Percentiles rank a stretch among this genome's conserved stretches.
Evolutionary conservation across 2,888 invertebrate genomes (phyloP).

Genomic region (Proisotoma minuta): DNA sequence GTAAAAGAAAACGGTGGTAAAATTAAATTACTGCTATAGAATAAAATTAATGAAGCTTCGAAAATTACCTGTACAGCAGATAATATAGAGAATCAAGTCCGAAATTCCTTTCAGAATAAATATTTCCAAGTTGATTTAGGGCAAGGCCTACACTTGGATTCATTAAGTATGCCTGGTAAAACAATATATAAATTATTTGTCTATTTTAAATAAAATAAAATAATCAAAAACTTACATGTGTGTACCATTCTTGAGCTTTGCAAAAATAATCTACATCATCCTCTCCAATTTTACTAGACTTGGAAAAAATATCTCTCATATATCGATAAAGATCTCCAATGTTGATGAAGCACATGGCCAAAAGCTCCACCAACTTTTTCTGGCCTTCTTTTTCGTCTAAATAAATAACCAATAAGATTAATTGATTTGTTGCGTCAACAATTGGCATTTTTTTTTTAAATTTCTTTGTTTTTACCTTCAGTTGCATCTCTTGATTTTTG

Average conservation of each 20-base stretch:
- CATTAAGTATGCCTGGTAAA: slow-evolving; percentile 37
- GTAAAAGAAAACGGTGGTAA: not conserved
- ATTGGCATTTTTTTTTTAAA: not conserved
- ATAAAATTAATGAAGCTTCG: not conserved
- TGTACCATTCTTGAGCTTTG: slow-evolving; percentile 39
- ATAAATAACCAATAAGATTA: no score
- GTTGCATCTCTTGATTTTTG: slow-evolving; percentile 1
- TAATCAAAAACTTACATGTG: slow-evolving; percentile 21
- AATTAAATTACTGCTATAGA: not conserved
- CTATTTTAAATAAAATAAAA: not conserved
- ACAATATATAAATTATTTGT: not conserved
- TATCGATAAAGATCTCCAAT: slow-evolving; percentile 44
- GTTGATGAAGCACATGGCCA: slow-evolving; percentile 38
- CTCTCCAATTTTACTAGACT: not conserved
- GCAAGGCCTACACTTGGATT: slow-evolving; percentile 38
- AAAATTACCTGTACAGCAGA: slow-evolving; percentile 39
- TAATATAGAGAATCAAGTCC: slow-evolving; percentile 41
- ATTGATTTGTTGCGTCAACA: no score
- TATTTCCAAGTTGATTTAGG: slow-evolving; percentile 43
- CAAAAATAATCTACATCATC: slow-evolving; percentile 18
- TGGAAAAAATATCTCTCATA: slow-evolving; percentile 36
- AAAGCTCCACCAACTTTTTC: slow-evolving; percentile 32
- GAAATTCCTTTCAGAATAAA: slow-evolving; percentile 29
- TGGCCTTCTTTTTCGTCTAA: not conserved
- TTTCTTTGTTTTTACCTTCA: slow-evolving; percentile 6